phyloP scores from a whole-genome alignment of 2,888 invertebrate genomes.

The Drosophila borealis region DNA sequence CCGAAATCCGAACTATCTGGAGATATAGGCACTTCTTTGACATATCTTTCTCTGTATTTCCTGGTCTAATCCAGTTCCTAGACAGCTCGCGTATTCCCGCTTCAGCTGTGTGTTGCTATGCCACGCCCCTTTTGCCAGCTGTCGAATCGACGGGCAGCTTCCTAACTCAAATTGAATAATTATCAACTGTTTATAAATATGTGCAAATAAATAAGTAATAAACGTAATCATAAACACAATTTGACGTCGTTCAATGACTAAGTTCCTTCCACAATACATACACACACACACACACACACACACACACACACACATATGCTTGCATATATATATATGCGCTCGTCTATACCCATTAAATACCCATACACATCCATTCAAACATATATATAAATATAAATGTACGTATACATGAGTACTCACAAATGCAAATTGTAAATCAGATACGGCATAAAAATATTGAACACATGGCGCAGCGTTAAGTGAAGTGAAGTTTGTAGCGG shows the following conservation, averaged over 20 bases:
- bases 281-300: not conserved
- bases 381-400: constrained; percentile 17
- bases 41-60: not conserved
- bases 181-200: constrained; percentile 39
- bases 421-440: constrained; percentile 75
- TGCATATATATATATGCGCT: not conserved
- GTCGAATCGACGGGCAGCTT: not conserved
- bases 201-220: constrained; percentile 31
- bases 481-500: constrained; percentile 57
- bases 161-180: constrained; percentile 27
- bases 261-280: constrained; percentile 39
- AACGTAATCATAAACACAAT: constrained; percentile 37
- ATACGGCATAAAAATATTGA: constrained; percentile 76
- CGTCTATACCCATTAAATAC: constrained; percentile 34
- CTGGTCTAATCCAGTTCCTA: not conserved
- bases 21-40: too few relatives aligned
- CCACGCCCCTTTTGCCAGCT: constrained; percentile 8
- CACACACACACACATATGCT: not conserved
- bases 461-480: constrained; percentile 71
- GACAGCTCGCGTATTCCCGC: not conserved
- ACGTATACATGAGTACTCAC: constrained; percentile 24
- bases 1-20: constrained; percentile 2
- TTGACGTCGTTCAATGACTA: constrained; percentile 47
- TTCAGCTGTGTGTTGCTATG: not conserved
- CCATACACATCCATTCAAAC: constrained; percentile 25